Evolutionary conservation across 2,888 invertebrate species (phyloP).

Genomic region (Phymatocera aterrima): DNA sequence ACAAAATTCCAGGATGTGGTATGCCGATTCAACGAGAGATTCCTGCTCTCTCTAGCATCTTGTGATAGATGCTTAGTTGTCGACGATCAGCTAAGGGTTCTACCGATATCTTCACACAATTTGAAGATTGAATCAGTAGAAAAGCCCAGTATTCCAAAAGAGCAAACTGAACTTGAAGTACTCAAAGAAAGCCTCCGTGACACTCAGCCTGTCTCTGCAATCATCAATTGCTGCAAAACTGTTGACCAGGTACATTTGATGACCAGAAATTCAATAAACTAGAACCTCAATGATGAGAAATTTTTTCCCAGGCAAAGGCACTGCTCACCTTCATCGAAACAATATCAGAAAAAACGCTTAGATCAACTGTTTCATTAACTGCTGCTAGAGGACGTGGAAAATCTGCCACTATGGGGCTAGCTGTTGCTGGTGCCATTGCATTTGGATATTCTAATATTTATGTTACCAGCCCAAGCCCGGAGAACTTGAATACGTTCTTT

Average conservation of each 20-base stretch:
- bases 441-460: constrained; percentile 95
- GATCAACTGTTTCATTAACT: constrained; percentile 95
- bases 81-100: constrained; percentile 93
- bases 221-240: constrained; percentile 93
- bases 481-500: constrained; percentile 97
- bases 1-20: constrained; percentile 80
- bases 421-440: constrained; percentile 91
- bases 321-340: constrained; percentile 95
- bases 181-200: constrained; percentile 91
- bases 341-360: constrained; percentile 91
- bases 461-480: constrained; percentile 98
- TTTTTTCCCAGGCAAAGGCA: constrained; percentile 82
- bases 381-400: constrained; percentile 98
- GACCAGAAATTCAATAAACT: background rate
- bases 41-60: constrained; percentile 92
- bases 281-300: background rate
- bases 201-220: constrained; percentile 92
- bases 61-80: constrained; percentile 94
- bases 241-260: constrained; percentile 84
- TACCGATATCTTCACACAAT: constrained; percentile 94
- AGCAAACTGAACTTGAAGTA: constrained; percentile 81
- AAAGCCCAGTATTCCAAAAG: constrained; percentile 74
- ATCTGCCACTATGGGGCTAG: constrained; percentile 96
- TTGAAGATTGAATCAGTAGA: constrained; percentile 87
- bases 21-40: constrained; percentile 97